These are phyloP conservation scores for Andricus quercusramuli DNA, from an alignment of 2,888 invertebrate genomes.

Conservation along the genomic window DNA sequence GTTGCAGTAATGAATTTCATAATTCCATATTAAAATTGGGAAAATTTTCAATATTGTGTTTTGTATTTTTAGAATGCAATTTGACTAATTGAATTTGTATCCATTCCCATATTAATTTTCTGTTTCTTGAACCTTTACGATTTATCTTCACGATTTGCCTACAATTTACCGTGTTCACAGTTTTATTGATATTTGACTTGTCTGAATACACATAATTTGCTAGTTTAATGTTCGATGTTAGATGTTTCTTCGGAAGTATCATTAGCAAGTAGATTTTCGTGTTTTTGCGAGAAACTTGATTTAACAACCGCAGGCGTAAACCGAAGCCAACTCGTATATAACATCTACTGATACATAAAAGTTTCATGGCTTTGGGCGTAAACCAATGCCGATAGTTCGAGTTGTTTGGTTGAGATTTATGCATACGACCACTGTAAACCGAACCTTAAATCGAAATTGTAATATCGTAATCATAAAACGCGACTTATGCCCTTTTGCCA, in stretches of 20 bases:
- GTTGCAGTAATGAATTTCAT: no score
- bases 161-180: no score
- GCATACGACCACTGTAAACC: conserved; percentile 17
- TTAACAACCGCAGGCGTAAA: conserved; percentile 31
- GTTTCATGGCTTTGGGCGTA: conserved; percentile 26
- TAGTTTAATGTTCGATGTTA: conserved; percentile 6
- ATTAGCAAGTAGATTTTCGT: conserved; percentile 22
- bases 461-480: conserved; percentile 13
- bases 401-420: conserved; percentile 12
- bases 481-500: conserved; percentile 10
- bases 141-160: no score
- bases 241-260: conserved; percentile 5
- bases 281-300: conserved; percentile 19
- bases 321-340: conserved; percentile 29
- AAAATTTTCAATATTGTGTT: no score
- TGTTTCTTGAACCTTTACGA: no score
- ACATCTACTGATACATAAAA: conserved; percentile 36
- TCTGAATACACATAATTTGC: background rate
- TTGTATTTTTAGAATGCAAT: no score
- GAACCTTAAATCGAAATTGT: background rate
- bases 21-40: no score
- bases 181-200: background rate
- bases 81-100: no score
- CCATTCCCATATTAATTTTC: no score
- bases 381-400: conserved; percentile 22